phyloP scores from a whole-genome alignment of 2,888 invertebrate species.

The Pollenia griseotomentosa region DNA sequence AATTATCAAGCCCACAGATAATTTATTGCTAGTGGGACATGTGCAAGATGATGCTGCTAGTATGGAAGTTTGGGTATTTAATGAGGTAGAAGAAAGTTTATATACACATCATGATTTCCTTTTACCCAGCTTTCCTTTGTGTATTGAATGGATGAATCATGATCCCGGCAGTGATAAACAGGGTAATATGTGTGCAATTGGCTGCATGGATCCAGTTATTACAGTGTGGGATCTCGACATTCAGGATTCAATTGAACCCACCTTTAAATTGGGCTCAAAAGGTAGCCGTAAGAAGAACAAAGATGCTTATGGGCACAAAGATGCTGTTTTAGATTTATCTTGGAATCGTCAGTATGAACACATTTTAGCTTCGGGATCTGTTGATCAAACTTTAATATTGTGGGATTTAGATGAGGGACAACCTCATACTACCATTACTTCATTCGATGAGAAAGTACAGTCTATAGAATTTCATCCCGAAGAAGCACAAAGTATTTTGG shows the following conservation, averaged over 20 bases:
- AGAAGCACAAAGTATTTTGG: constrained; percentile 92
- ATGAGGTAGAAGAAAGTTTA: constrained; percentile 93
- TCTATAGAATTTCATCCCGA: constrained; percentile 92
- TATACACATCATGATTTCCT: constrained; percentile 98
- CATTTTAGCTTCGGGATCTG: constrained; percentile 96
- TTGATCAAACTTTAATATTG: constrained; percentile 92
- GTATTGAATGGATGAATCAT: constrained; percentile 96
- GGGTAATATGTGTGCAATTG: constrained; percentile 95
- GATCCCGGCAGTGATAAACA: constrained; percentile 90
- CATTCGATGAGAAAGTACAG: constrained; percentile 93
- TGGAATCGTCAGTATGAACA: constrained; percentile 94
- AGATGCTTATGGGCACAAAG: constrained; percentile 90
- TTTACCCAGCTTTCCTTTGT: constrained; percentile 94
- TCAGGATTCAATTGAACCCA: constrained; percentile 95
- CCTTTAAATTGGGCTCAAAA: constrained; percentile 91
- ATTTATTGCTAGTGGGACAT: constrained; percentile 93
- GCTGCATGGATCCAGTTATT: constrained; percentile 95
- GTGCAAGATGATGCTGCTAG: constrained; percentile 94
- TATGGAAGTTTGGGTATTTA: constrained; percentile 96
- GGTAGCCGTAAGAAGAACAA: constrained; percentile 90
- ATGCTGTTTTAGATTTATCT: constrained; percentile 95
- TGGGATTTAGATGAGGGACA: constrained; percentile 95
- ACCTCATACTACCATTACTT: constrained; percentile 90
- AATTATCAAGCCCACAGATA: constrained; percentile 94
- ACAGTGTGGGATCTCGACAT: constrained; percentile 99